Base-by-base conservation (phyloP, 2,113 vertebrate genomes). In the Chrysochloris asiatica region DNA sequence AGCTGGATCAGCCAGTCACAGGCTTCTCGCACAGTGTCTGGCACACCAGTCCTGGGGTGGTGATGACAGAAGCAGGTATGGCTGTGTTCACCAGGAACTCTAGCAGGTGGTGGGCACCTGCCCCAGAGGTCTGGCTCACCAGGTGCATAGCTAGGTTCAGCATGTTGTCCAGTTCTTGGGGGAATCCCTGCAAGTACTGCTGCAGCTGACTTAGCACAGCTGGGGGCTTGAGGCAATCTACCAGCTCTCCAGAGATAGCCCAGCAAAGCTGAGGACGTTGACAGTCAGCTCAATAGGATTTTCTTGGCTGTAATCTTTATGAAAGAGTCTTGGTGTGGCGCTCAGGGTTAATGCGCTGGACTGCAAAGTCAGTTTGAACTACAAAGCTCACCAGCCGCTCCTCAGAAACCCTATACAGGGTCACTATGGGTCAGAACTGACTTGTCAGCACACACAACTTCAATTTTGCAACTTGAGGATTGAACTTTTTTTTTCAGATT, bases 1-100 rank as follows among this genome's bases (percentile, higher is more conserved):
- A 99, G 98, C 78, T 99, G 99, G 17, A 99, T 97, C 30, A 99
- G 94, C 10, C 99, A 98, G 94, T 99, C 99, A 33, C 99, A 99
- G 38, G 98, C 98, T 65, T 99, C 99, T 0, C 99, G 97, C 0
- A 99, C 98, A 0, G 98, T 98, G 45, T 99, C 99, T 2, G 98
- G 98, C 1, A 98, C 98, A 0, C 98, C 45, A 78, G 97, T 38
- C 89, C 98, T 84, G 88, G 99, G 65, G 93, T 98, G 0, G 99
- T 98, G 94, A 99, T 99, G 86, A 99, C 99, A 0, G 99, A 99
- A 0, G 99, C 98, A 0, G 99, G 99, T 56, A 99, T 99, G 1
- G 99, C 99, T 0, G 98, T 99, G 96, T 99, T 98, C 0, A 99
- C 97, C 56, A 99, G 95, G 84, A 99, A 99, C 8, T 98, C 98